Percentiles rank a stretch among this genome's conserved stretches.
phyloP scores from a whole-genome alignment of 2,888 invertebrate species.

The Drosophila silvestris region DNA sequence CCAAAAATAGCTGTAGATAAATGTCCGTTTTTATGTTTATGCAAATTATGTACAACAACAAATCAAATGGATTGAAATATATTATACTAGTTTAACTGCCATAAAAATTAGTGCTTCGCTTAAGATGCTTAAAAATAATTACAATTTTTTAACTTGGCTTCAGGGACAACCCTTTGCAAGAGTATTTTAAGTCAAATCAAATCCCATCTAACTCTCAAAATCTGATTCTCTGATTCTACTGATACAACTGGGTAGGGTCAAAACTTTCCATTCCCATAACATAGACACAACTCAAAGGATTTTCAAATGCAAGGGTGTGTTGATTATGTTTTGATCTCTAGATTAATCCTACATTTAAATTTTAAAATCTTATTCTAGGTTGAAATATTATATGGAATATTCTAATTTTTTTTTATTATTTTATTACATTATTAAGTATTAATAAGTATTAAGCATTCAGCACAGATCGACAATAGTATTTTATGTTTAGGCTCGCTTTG shows the following conservation, averaged over 20 bases:
- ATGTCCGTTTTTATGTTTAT: neutral
- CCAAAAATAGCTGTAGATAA: neutral
- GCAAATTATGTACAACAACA: neutral
- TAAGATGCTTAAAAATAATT: neutral
- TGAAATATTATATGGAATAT: neutral
- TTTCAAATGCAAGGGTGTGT: neutral
- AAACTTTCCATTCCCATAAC: neutral
- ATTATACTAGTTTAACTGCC: neutral
- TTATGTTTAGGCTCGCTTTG: neutral
- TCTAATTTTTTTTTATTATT: neutral
- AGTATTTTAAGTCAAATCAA: neutral
- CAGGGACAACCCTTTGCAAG: neutral
- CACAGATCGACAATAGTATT: neutral
- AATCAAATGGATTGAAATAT: neutral
- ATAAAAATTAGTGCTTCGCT: neutral
- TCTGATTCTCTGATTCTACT: neutral
- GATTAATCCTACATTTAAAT: fast-evolving
- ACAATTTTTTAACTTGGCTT: neutral
- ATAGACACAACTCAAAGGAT: neutral
- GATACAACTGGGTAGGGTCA: neutral
- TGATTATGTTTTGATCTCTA: neutral
- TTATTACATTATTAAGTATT: neutral
- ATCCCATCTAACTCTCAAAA: neutral
- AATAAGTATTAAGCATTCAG: neutral
- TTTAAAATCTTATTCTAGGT: neutral